Base-by-base conservation (phyloP, 2,797 vertebrate genomes). In the Hephaestus fuliginosus region DNA sequence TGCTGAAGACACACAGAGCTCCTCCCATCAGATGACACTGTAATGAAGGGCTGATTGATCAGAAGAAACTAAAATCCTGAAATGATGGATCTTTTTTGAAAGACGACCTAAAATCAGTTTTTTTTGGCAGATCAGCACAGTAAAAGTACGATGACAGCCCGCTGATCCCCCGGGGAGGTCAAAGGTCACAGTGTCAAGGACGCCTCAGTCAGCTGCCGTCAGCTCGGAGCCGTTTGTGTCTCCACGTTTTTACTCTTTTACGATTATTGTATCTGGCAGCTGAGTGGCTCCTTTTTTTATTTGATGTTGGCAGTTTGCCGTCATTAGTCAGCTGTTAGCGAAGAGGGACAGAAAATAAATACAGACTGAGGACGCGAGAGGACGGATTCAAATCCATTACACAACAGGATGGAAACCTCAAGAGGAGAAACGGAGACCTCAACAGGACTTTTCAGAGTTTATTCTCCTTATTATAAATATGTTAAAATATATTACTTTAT, bases 121-220 rank as follows among this genome's bases (percentile, higher is more conserved):
- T 36, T 44, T 13, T 7, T 72, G 10, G 7, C 57, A 39, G 44
- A 12, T 41, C 25, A 70, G n/a, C 52, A 15, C 18, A 20, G 18
- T 33, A 1, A 69, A 53, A 36, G 17, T n/a, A 20, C n/a, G 10
- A 1, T n/a, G 51, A n/a, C 58, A 25, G 43, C 28, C n/a, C 7
- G 49, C 22, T 12, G 65, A 17, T 15, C 43, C 72, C 68, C 60
- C 22, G 0, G 75, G 72, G 57, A 15, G 79, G 65, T 80, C 68
- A 76, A 10, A 76, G 71, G 60, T 76, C 76, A 13, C 43, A 0
- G 14, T 3, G 53, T 77, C 61, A 49, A 48, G 78, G 80, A 58
- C 69, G 56, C 66, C 17, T 72, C 30, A 71, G 58, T 74, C 79
- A 70, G 79, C 74, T 17, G 41, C 68, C 8, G 18, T 80, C 74